Evolutionary conservation across 2,888 invertebrate genomes (phyloP).

Genomic region (Atethmia centrago): DNA sequence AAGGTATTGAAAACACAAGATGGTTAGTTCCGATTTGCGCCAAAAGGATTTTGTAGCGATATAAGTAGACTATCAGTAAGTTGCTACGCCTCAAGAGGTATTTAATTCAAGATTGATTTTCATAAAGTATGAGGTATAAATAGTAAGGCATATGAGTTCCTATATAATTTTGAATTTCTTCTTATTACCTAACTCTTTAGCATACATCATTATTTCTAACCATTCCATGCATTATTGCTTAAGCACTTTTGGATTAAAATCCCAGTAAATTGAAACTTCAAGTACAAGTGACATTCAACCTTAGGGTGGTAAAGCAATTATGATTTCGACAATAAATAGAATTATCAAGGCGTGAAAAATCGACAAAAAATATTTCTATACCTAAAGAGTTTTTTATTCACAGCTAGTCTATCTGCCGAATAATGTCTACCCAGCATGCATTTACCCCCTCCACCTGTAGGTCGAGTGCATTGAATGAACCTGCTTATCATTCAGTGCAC

Average conservation of each 20-base stretch:
- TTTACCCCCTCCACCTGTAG: background rate
- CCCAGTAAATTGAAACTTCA: background rate
- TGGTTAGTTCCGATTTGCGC: too few relatives aligned
- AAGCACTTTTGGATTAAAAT: background rate
- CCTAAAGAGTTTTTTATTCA: background rate
- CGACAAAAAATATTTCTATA: background rate
- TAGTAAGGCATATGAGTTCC: background rate
- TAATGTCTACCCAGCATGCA: background rate
- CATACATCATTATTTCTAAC: background rate
- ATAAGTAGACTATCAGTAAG: background rate
- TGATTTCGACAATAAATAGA: background rate
- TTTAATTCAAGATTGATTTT: background rate
- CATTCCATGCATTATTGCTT: background rate
- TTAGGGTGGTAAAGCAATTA: background rate
- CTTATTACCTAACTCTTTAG: background rate
- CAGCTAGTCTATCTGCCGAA: background rate
- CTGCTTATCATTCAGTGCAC: constrained; percentile 10
- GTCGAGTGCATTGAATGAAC: background rate
- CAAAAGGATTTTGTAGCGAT: background rate
- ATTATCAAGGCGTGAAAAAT: background rate
- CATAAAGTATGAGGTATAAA: background rate
- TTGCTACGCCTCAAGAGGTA: background rate
- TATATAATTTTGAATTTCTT: background rate
- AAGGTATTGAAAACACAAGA: too few relatives aligned
- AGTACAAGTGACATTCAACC: background rate